These are phyloP conservation scores for Epirrhoe alternata DNA, from an alignment of 2,888 invertebrate species.

Conservation along the genomic window DNA sequence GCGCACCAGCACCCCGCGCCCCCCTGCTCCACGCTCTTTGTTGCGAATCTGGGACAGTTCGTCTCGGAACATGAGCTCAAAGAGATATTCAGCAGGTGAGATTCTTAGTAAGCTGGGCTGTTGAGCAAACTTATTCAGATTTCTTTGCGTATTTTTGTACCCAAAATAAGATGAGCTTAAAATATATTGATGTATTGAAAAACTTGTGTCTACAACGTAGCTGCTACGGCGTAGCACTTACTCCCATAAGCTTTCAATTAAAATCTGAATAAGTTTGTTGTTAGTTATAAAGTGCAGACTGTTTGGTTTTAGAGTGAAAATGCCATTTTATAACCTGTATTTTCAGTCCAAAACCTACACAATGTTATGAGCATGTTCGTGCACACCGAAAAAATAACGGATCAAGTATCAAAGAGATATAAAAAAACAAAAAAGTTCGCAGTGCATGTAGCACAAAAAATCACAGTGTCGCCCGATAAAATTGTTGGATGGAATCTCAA, in stretches of 20 bases:
- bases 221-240: slow-evolving; percentile 21
- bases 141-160: background rate
- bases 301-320: slow-evolving; percentile 53
- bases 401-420: slow-evolving; percentile 37
- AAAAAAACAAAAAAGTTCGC: slow-evolving; percentile 55
- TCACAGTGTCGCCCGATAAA: slow-evolving; percentile 70
- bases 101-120: background rate
- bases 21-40: slow-evolving; percentile 98
- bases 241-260: background rate
- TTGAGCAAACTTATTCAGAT: slow-evolving; percentile 34
- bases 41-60: slow-evolving; percentile 98
- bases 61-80: slow-evolving; percentile 99
- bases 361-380: slow-evolving; percentile 68
- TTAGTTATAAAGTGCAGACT: slow-evolving; percentile 10
- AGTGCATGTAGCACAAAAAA: slow-evolving; percentile 81
- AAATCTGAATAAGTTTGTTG: slow-evolving; percentile 27
- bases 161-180: background rate
- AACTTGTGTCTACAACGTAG: slow-evolving; percentile 11
- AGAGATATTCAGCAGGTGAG: slow-evolving; percentile 98
- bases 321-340: slow-evolving; percentile 38
- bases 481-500: slow-evolving; percentile 61
- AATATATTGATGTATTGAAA: background rate
- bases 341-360: slow-evolving; percentile 62
- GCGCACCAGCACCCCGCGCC: slow-evolving; percentile 88
- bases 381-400: slow-evolving; percentile 43